phyloP scores from a whole-genome alignment of 2,113 vertebrate genomes.

The Oryzias curvinotus region DNA sequence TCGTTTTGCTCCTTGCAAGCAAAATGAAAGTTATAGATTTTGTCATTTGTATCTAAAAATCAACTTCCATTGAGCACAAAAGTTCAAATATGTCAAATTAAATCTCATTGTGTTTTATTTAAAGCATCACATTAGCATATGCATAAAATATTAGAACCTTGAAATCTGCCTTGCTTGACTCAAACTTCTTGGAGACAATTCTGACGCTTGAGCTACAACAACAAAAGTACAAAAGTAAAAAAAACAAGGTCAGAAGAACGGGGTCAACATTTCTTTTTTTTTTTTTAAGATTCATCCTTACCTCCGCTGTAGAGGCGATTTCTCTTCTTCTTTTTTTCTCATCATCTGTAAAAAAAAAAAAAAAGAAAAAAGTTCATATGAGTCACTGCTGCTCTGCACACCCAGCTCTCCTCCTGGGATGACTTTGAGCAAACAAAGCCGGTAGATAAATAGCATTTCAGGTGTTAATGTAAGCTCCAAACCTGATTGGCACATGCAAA shows the following conservation, averaged over 20 bases:
- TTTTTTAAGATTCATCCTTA: conserved; percentile 14
- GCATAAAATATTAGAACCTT: background rate
- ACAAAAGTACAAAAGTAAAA: conserved; percentile 1
- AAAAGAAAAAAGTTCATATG: background rate
- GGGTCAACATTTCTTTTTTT: background rate
- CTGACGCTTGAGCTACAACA: conserved; percentile 72
- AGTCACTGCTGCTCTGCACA: background rate
- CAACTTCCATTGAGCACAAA: background rate
- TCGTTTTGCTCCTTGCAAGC: conserved; percentile 50
- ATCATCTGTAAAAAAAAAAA: conserved; percentile 58
- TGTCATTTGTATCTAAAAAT: background rate
- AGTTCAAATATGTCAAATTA: no score
- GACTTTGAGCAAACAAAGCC: conserved; percentile 28
- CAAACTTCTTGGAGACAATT: conserved; percentile 63
- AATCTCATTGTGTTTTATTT: no score
- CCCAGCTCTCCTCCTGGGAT: background rate
- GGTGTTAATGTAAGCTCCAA: conserved; percentile 5
- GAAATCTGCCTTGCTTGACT: conserved; percentile 57
- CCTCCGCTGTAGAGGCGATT: conserved; percentile 71
- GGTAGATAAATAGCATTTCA: conserved; percentile 30
- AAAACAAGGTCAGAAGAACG: background rate
- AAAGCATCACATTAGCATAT: no score
- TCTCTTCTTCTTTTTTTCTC: conserved; percentile 73
- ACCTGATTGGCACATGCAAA: conserved; percentile 48
- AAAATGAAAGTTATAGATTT: background rate